Conservation (phyloP, 2,113 vertebrate genomes). For the Microcebus griseorufus region DNA sequence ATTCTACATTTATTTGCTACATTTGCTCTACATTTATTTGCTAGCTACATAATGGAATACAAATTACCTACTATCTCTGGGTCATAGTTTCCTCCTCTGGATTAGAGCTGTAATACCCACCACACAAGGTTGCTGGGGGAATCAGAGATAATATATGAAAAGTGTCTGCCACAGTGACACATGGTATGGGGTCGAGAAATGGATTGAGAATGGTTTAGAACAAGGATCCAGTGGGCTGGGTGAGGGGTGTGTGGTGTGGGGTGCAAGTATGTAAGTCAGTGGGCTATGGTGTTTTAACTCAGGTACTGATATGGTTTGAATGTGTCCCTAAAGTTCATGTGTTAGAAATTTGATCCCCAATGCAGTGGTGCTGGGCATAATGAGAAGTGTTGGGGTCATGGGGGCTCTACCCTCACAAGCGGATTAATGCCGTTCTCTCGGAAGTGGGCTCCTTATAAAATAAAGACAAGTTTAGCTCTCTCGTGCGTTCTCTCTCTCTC, state of each 20-base stretch:
- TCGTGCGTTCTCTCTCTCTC: background rate
- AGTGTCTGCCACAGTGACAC: background rate
- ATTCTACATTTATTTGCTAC: background rate
- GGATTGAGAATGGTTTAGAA: background rate
- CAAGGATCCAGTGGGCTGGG: background rate
- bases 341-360: background rate
- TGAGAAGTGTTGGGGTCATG: background rate
- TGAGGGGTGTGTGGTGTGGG: accelerated
- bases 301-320: background rate
- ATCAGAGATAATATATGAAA: background rate
- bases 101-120: background rate
- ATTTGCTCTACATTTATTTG: background rate
- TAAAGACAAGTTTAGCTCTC: background rate
- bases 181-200: accelerated
- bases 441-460: background rate
- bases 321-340: background rate
- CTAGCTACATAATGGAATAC: background rate
- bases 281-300: background rate
- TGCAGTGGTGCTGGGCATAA: background rate
- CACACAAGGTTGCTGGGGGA: background rate
- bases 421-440: background rate
- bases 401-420: accelerated
- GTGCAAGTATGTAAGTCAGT: too few relatives aligned
- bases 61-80: background rate
- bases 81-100: background rate